Percentiles rank a stretch among this genome's conserved stretches.
These are phyloP conservation scores for Actinostola sp. DNA, from an alignment of 92 coral and sea anemone species.

Conservation along the genomic window DNA sequence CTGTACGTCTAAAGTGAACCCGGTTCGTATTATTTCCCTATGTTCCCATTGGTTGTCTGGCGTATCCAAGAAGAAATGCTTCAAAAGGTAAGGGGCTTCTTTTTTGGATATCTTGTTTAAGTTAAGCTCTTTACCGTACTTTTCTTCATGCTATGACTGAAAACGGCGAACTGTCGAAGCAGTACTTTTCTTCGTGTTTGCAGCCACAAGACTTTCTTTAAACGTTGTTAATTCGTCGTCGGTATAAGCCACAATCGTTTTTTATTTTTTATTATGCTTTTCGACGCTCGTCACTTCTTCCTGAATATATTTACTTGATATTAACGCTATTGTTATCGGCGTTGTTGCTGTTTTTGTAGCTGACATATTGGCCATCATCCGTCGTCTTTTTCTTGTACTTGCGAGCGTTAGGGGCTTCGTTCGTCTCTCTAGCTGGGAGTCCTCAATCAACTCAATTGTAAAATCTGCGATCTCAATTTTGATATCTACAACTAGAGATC, in stretches of 20 bases:
- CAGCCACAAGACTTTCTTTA: conserved; percentile 17
- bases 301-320: too few species aligned
- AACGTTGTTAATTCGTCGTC: background rate
- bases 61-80: conserved; percentile 58
- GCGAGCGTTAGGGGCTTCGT: too few species aligned
- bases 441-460: too few species aligned
- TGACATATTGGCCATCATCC: too few species aligned
- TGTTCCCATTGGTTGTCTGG: conserved; percentile 41
- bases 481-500: too few species aligned
- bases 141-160: conserved; percentile 45
- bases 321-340: too few species aligned
- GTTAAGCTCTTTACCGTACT: conserved; percentile 32
- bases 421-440: too few species aligned
- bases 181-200: conserved; percentile 61
- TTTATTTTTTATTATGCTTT: too few species aligned
- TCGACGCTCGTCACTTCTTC: too few species aligned
- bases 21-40: conserved; percentile 53
- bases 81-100: conserved; percentile 53
- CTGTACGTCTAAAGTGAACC: conserved; percentile 57
- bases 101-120: conserved; percentile 23
- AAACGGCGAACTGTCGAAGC: conserved; percentile 50
- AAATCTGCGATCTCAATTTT: too few species aligned
- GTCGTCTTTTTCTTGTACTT: too few species aligned
- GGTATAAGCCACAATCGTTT: background rate
- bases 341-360: too few species aligned